phyloP scores from a whole-genome alignment of 2,888 invertebrate species.

The Drosophila eohydei region DNA sequence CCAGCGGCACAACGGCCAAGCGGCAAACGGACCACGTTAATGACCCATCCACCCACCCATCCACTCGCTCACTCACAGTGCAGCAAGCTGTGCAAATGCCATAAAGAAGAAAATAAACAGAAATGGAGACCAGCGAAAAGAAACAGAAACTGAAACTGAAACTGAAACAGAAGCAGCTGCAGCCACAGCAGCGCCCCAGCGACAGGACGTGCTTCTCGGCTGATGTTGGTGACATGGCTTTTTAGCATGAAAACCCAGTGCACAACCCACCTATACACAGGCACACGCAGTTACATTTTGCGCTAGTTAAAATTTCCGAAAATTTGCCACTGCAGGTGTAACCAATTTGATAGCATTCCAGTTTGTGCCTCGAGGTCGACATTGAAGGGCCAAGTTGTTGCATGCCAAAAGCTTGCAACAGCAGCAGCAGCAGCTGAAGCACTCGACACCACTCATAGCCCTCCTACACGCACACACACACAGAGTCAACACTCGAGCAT shows the following conservation, averaged over 20 bases:
- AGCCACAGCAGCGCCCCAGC: constrained; percentile 8
- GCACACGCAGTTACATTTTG: constrained; percentile 19
- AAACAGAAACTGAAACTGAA: constrained; percentile 45
- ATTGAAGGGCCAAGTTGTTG: constrained; percentile 9
- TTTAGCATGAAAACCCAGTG: constrained; percentile 54
- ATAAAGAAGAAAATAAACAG: constrained; percentile 63
- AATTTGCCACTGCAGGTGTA: constrained; percentile 71
- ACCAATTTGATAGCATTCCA: constrained; percentile 59
- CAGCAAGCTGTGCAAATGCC: constrained; percentile 75
- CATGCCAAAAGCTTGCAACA: constrained; percentile 7
- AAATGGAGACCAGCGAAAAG: constrained; percentile 40
- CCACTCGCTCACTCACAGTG: constrained; percentile 38
- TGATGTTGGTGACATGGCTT: constrained; percentile 53
- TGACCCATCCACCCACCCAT: constrained; percentile 27
- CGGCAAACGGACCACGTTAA: constrained; percentile 66
- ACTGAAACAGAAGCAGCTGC: constrained; percentile 10
- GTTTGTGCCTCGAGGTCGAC: constrained; percentile 10
- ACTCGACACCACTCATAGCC: constrained; percentile 26
- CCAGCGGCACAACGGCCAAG: constrained; percentile 45
- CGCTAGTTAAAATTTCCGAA: constrained; percentile 74
- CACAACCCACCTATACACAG: constrained; percentile 29
- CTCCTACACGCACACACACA: neutral
- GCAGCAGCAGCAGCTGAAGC: neutral
- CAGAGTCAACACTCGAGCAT: constrained; percentile 36
- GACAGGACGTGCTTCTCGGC: constrained; percentile 29